A percentile compares a stretch with the other conserved stretches of the same genome.
These are phyloP conservation scores for Steromphala cineraria DNA, from an alignment of 2,888 invertebrate genomes.

Conservation along the genomic window DNA sequence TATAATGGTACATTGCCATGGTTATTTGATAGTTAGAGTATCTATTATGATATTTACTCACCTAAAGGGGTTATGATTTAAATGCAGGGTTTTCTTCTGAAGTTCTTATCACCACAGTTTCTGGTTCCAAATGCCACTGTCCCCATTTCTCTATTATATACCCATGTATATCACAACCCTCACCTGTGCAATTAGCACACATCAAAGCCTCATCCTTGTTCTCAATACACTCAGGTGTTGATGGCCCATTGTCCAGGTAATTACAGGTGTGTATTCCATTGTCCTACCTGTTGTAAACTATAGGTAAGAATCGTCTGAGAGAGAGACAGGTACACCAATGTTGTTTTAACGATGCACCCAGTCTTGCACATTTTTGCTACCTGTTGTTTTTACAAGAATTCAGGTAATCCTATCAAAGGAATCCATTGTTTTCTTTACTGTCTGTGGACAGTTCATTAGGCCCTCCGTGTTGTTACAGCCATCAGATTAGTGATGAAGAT, in stretches of 20 bases:
- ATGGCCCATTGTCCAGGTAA: not conserved
- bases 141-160: too few species aligned
- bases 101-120: too few species aligned
- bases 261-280: constrained; percentile 7
- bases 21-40: too few species aligned
- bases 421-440: not conserved
- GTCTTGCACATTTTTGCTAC: not conserved
- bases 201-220: constrained; percentile 6
- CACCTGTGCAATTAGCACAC: not conserved
- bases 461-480: not conserved
- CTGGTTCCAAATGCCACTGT: too few species aligned
- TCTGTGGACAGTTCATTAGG: not conserved
- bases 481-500: not conserved
- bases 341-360: constrained; percentile 2
- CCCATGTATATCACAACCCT: too few species aligned
- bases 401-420: constrained; percentile 1
- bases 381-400: not conserved
- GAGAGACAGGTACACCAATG: not conserved
- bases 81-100: too few species aligned
- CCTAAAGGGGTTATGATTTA: too few species aligned
- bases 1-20: too few species aligned
- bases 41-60: too few species aligned
- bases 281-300: not conserved
- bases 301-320: not conserved
- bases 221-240: constrained; percentile 14